Conservation (phyloP, 2,888 invertebrate genomes). For the Cerceris rybyensis region DNA sequence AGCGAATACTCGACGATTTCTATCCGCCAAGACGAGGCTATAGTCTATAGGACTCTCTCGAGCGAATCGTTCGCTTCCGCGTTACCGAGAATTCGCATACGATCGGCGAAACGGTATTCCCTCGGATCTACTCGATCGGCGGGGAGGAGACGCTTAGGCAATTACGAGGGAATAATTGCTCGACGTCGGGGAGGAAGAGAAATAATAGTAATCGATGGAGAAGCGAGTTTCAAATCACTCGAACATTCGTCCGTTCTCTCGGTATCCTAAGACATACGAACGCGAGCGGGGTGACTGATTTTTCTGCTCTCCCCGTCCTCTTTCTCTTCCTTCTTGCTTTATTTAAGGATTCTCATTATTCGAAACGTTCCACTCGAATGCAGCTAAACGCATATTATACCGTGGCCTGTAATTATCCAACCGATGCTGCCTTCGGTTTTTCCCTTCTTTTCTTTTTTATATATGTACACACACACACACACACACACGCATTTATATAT, state of each 20-base stretch:
- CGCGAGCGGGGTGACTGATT: background rate
- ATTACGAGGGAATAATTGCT: constrained; percentile 33
- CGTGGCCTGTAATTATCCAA: too few species aligned
- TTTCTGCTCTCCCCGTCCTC: background rate
- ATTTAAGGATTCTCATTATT: too few species aligned
- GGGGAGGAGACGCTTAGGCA: constrained; percentile 18
- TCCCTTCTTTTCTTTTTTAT: too few species aligned
- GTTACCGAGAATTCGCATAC: constrained; percentile 17
- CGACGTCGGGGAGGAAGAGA: constrained; percentile 2
- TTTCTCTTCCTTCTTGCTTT: too few species aligned
- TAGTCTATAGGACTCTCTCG: background rate
- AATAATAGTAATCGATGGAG: constrained; percentile 36
- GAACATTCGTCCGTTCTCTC: background rate
- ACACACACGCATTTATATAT: too few species aligned
- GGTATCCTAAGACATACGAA: background rate
- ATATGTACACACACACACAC: too few species aligned
- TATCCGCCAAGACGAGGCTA: too few species aligned
- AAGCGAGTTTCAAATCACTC: background rate
- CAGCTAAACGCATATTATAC: too few species aligned
- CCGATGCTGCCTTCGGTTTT: too few species aligned
- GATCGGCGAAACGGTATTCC: constrained; percentile 16
- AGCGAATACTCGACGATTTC: too few species aligned
- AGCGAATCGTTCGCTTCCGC: constrained; percentile 19
- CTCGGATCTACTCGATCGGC: constrained; percentile 5
- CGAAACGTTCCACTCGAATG: too few species aligned